A percentile compares a stretch with the other conserved stretches of the same genome.
Conservation (phyloP, 2,113 vertebrate genomes). For the Macroglossus sobrinus region DNA sequence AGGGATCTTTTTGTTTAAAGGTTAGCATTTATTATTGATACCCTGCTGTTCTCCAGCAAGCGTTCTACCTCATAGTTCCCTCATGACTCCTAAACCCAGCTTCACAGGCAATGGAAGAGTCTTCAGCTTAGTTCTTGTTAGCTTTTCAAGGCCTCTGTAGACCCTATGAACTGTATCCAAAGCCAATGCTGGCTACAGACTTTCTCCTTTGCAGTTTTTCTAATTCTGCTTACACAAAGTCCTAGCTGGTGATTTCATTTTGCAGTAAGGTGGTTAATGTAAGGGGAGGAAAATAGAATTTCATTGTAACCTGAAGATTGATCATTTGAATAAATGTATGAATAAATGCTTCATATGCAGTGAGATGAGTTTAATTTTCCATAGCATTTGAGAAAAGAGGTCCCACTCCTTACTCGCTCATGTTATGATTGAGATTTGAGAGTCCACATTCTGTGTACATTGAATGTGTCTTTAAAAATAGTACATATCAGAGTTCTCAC, state of each 20-base stretch:
- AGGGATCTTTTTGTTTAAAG: conserved; percentile 10
- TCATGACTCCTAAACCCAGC: background rate
- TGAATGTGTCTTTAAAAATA: background rate
- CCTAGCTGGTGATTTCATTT: background rate
- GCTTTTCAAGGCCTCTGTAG: background rate
- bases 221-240: background rate
- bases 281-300: background rate
- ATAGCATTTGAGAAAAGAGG: background rate
- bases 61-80: conserved; percentile 11
- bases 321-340: background rate
- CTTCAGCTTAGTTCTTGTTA: conserved; percentile 10
- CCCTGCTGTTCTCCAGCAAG: conserved; percentile 44
- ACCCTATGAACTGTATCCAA: background rate
- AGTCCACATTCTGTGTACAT: background rate
- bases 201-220: background rate
- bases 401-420: background rate
- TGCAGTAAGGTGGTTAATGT: background rate
- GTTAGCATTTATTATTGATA: conserved; percentile 59
- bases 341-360: background rate
- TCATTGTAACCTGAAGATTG: background rate
- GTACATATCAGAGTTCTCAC: background rate
- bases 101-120: background rate
- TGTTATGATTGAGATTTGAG: background rate
- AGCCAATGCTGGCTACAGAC: background rate
- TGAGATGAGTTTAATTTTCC: background rate